phyloP scores from a whole-genome alignment of 1,140 invertebrate genomes.

The Grapholita molesta region DNA sequence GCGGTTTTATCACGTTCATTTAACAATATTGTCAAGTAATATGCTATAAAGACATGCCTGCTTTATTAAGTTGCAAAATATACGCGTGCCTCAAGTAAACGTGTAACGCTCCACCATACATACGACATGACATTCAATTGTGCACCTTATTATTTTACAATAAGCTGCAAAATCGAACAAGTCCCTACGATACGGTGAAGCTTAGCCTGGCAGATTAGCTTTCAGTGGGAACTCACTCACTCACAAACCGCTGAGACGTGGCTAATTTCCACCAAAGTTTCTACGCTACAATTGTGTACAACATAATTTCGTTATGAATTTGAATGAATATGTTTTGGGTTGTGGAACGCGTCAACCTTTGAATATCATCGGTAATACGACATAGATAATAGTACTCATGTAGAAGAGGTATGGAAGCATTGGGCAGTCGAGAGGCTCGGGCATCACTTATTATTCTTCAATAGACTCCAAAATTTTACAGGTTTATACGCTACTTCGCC shows the following conservation, averaged over 20 bases:
- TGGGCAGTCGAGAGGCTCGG: no score
- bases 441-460: no score
- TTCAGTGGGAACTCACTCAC: background rate
- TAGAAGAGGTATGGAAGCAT: background rate
- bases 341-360: background rate
- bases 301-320: background rate
- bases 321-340: background rate
- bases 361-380: background rate
- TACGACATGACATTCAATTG: background rate
- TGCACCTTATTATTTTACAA: background rate
- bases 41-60: background rate
- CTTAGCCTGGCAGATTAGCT: background rate
- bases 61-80: background rate
- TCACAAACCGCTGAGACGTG: background rate
- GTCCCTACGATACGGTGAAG: background rate
- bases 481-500: no score
- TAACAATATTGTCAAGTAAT: background rate
- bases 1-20: background rate
- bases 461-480: no score
- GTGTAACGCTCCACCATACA: background rate
- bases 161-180: background rate
- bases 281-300: background rate
- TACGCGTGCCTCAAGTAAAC: background rate
- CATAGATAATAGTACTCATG: background rate
- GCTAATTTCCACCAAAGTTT: background rate